Evolutionary conservation across 2,888 invertebrate species (phyloP), one percentile per base, ranked within the genome.

Genomic region (Patella caerulea): DNA sequence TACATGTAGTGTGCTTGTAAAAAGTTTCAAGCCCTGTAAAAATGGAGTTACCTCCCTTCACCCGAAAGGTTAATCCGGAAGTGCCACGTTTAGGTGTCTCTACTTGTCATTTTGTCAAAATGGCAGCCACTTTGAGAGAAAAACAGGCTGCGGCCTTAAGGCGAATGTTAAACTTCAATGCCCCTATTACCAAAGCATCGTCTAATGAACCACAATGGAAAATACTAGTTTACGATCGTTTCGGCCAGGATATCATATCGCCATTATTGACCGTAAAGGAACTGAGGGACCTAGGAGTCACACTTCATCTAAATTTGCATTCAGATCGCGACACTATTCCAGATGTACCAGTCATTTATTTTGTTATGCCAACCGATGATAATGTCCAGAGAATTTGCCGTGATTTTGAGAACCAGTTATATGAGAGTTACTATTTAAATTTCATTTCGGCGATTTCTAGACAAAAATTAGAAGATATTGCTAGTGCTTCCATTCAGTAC

Each of bases 271-370:
- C 98, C 29, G 95, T 99, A 24, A 98, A 98, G 92, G 98, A 99
- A 90, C 93, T 99, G 4, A 93, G 99, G 86, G 98, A 99, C 91
- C 93, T 97, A 88, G 99, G 99, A 82, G 97, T 99, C 70, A 99
- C 99, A 59, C 94, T 99, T 80, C 98, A 99, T 94, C 95, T 99
- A 97, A 98, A 94, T 73, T 83, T 92, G 29, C 92, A 93, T 83
- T 91, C 92, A 12, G 93, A 93, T 77, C 88, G 94, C 73, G 94
- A 94, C 82, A 88, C 93, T n/a, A 97, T 99, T 88, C 98, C 98
- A 9, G 99, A 99, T 93, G 99, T 99, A 2, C 99, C 99, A 73
- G 98, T 98, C 0, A 95, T 99, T 65, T 99, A 99, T 92, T 99
- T 99, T 92, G 98, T 99, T 92, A 94, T 96, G 83, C 98, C 99